These are phyloP conservation scores for Phyllostomus discolor DNA, from an alignment of 2,113 vertebrate genomes.

Conservation along the genomic window DNA sequence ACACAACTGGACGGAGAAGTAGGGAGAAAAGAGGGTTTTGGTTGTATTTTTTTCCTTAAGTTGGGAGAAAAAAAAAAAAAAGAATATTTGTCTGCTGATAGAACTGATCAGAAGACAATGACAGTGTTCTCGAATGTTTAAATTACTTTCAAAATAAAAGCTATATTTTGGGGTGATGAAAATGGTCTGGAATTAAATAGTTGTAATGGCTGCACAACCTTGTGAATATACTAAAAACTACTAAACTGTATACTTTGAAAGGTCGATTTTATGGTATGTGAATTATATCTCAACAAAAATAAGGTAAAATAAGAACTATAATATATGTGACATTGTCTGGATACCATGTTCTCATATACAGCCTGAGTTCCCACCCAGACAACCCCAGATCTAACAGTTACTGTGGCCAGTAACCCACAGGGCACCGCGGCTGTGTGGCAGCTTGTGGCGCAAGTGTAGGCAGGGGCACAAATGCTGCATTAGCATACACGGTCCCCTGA, in stretches of 20 bases:
- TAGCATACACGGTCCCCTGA: not conserved
- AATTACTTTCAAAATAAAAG: slow-evolving; percentile 19
- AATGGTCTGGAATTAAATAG: not conserved
- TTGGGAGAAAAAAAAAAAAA: not conserved
- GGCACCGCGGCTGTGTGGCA: not conserved
- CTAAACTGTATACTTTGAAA: not conserved
- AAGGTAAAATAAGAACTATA: not conserved
- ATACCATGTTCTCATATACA: not conserved
- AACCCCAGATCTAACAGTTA: not conserved
- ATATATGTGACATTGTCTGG: not conserved
- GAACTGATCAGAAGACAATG: not conserved
- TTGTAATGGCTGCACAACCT: not conserved
- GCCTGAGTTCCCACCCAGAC: not conserved
- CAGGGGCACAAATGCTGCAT: not conserved
- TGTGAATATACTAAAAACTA: not conserved
- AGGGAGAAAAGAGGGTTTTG: not conserved
- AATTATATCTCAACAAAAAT: not conserved
- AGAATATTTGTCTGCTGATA: not conserved
- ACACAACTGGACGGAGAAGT: not conserved
- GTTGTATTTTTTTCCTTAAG: not conserved
- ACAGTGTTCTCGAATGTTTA: not conserved
- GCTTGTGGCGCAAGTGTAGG: not conserved
- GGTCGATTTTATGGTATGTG: not conserved
- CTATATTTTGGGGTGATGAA: not conserved
- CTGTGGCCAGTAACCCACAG: not conserved